Evolutionary conservation across 2,888 invertebrate genomes (phyloP).

Genomic region (Lepidonotus clava): DNA sequence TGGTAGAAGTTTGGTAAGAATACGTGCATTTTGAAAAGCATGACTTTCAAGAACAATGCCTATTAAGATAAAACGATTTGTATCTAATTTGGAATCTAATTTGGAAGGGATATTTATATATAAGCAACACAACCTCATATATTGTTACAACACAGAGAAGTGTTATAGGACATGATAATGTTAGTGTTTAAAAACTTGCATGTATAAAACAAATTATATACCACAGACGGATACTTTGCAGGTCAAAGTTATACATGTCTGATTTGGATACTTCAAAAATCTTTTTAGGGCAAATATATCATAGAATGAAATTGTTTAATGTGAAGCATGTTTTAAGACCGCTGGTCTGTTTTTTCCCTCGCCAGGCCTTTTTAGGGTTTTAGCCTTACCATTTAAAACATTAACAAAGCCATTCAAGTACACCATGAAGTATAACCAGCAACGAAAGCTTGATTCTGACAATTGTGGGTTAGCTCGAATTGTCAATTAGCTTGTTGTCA

Average conservation of each 20-base stretch:
- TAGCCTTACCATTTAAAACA: neutral
- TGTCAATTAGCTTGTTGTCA: too few relatives aligned
- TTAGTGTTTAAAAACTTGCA: slow-evolving; percentile 18
- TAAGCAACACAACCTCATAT: slow-evolving; percentile 39
- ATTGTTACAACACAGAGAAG: slow-evolving; percentile 32
- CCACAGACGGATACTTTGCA: slow-evolving; percentile 40
- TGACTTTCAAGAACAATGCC: too few relatives aligned
- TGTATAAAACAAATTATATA: slow-evolving; percentile 16
- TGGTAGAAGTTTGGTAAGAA: too few relatives aligned
- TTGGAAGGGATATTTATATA: too few relatives aligned
- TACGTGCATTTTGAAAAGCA: too few relatives aligned
- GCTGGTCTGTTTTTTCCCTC: too few relatives aligned
- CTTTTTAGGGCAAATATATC: neutral
- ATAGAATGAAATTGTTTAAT: too few relatives aligned
- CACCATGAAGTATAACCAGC: neutral
- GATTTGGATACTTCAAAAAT: slow-evolving; percentile 32
- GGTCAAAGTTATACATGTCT: slow-evolving; percentile 26
- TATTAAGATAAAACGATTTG: too few relatives aligned
- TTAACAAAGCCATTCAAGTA: neutral
- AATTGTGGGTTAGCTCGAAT: too few relatives aligned
- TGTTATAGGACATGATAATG: slow-evolving; percentile 2
- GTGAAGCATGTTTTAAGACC: too few relatives aligned
- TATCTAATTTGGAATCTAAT: too few relatives aligned
- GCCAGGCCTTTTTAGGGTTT: too few relatives aligned
- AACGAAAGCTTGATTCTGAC: neutral